Conservation (phyloP, 1,140 invertebrate genomes). For the Manduca sexta region DNA sequence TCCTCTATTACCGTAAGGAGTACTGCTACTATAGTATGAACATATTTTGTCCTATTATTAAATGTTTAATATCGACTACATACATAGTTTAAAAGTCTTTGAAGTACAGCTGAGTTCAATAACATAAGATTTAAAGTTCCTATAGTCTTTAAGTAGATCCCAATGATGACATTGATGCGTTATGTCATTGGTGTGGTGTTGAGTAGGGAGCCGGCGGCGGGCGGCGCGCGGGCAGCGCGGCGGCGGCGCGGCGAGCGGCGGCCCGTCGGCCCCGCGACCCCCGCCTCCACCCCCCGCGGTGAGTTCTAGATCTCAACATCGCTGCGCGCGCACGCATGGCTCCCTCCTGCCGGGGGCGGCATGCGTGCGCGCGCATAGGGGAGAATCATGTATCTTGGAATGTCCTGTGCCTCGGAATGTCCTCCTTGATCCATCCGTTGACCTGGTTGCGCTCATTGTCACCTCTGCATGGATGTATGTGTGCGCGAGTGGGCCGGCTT, state of each 20-base stretch:
- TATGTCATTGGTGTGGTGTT: constrained; percentile 35
- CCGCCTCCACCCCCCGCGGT: constrained; percentile 33
- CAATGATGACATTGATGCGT: not conserved
- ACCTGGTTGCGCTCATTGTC: constrained; percentile 58
- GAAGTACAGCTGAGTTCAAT: no score
- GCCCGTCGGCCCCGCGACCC: constrained; percentile 18
- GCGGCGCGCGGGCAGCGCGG: constrained; percentile 22
- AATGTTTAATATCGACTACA: no score
- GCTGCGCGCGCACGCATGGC: constrained; percentile 58
- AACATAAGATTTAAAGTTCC: no score
- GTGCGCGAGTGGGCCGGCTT: constrained; percentile 53
- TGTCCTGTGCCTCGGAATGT: constrained; percentile 75
- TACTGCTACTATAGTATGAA: no score
- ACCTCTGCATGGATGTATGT: constrained; percentile 68
- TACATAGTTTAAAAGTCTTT: no score
- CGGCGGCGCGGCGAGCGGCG: constrained; percentile 14
- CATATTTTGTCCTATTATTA: no score
- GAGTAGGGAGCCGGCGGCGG: constrained; percentile 34
- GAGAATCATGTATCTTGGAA: constrained; percentile 75
- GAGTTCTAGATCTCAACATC: constrained; percentile 75
- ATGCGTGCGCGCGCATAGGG: constrained; percentile 69
- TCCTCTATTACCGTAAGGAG: no score
- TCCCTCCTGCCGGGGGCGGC: constrained; percentile 12
- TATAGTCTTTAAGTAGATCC: no score
- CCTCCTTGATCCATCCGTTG: constrained; percentile 70